A percentile compares a stretch with the other conserved stretches of the same genome.
Conservation (phyloP, 2,888 invertebrate genomes). For the Sarcophaga rosellei region DNA sequence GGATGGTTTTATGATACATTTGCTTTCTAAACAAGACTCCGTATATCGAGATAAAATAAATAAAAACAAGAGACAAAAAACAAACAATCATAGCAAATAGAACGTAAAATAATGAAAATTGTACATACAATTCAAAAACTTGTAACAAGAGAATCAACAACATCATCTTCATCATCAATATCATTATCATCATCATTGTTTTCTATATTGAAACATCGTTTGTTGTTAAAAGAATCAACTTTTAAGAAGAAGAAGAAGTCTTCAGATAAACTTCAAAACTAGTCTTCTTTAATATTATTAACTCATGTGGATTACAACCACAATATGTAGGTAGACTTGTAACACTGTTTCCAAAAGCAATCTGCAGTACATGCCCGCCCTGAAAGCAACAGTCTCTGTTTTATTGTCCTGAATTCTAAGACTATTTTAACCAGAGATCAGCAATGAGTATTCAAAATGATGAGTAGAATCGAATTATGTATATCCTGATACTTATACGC, state of each 20-base stretch:
- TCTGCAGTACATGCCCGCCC: no score
- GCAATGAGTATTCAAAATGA: no score
- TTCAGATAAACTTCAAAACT: conserved; percentile 17
- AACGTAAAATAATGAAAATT: conserved; percentile 12
- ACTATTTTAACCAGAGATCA: no score
- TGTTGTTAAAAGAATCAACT: not conserved
- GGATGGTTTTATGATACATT: not conserved
- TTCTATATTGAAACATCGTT: not conserved
- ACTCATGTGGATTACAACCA: not conserved
- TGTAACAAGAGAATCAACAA: conserved; percentile 33
- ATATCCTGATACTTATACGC: no score
- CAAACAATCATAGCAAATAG: not conserved
- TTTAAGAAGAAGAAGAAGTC: no score
- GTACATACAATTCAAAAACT: conserved; percentile 10
- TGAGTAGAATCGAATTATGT: no score
- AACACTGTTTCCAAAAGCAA: conserved; percentile 36
- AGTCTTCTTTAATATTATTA: conserved; percentile 45
- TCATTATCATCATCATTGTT: not conserved
- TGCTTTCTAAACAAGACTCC: not conserved
- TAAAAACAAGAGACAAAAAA: not conserved
- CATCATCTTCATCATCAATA: not conserved
- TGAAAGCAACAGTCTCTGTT: no score
- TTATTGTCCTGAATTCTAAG: no score
- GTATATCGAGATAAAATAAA: not conserved
- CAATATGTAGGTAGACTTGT: no score